These are phyloP conservation scores for Nineta flava DNA, from an alignment of 2,888 invertebrate species.

Conservation along the genomic window DNA sequence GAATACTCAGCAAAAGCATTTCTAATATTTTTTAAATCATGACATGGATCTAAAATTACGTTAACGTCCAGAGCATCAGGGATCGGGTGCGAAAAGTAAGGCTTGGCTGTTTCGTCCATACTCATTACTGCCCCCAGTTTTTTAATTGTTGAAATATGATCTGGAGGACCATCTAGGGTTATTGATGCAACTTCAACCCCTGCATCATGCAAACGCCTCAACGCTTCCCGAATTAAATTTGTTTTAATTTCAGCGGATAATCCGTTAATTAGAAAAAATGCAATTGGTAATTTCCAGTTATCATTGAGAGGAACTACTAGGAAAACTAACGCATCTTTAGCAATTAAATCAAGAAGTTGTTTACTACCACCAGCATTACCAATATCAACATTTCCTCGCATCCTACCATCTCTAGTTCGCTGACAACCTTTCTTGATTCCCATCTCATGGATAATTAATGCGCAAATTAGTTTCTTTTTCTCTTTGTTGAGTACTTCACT, in stretches of 20 bases:
- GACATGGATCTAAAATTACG: not conserved
- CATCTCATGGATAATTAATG: not conserved
- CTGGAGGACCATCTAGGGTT: not conserved
- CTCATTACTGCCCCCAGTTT: not conserved
- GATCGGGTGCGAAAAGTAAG: not conserved
- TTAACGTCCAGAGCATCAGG: not conserved
- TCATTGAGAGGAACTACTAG: not conserved
- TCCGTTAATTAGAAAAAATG: not conserved
- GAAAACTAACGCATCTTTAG: not conserved
- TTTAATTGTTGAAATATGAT: not conserved
- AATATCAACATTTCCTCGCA: not conserved
- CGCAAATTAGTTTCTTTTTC: not conserved
- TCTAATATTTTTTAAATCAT: not conserved
- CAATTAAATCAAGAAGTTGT: not conserved
- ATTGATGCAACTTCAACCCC: not conserved
- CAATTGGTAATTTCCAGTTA: not conserved
- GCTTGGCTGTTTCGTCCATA: no score
- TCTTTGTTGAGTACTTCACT: not conserved
- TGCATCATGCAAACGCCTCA: not conserved
- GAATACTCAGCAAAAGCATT: not conserved
- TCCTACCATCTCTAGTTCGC: not conserved
- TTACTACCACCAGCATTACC: not conserved
- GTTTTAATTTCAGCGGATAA: not conserved
- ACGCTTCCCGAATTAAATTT: not conserved
- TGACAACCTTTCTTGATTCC: not conserved